A percentile compares a stretch with the other conserved stretches of the same genome.
Evolutionary conservation across 2,888 invertebrate species (phyloP).

Genomic region (Carabus problematicus): DNA sequence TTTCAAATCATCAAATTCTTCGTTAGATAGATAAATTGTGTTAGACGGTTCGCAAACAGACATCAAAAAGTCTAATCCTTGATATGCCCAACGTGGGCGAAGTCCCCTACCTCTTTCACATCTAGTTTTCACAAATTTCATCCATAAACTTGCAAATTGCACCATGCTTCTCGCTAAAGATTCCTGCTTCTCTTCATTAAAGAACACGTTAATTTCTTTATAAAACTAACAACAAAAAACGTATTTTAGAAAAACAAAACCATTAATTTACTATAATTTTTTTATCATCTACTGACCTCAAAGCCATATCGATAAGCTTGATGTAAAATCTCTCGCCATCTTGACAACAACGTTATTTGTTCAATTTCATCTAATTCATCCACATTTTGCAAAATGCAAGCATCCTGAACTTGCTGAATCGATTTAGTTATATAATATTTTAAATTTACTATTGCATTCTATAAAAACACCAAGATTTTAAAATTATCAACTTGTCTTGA

Average conservation of each 20-base stretch:
- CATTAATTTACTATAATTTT: slow-evolving; percentile 10
- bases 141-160: slow-evolving; percentile 83
- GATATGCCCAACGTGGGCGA: slow-evolving; percentile 87
- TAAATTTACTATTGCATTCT: slow-evolving; percentile 66
- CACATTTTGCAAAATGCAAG: slow-evolving; percentile 61
- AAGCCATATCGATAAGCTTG: slow-evolving; percentile 91
- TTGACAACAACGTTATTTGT: slow-evolving; percentile 66
- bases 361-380: slow-evolving; percentile 67
- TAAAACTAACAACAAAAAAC: slow-evolving; percentile 63
- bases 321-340: slow-evolving; percentile 79
- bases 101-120: slow-evolving; percentile 85
- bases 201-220: slow-evolving; percentile 74
- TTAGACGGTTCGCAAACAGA: slow-evolving; percentile 85
- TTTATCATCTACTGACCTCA: slow-evolving; percentile 65
- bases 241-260: slow-evolving; percentile 23
- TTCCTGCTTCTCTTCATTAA: slow-evolving; percentile 57
- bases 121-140: slow-evolving; percentile 83
- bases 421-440: slow-evolving; percentile 65
- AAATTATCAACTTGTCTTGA: slow-evolving; percentile 17
- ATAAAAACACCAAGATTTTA: slow-evolving; percentile 44
- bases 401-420: slow-evolving; percentile 65
- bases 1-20: slow-evolving; percentile 83
- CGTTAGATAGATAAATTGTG: slow-evolving; percentile 76
- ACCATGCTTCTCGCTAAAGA: slow-evolving; percentile 69
- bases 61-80: slow-evolving; percentile 87